These are phyloP conservation scores for Thymelicus lineola DNA, from an alignment of 2,888 invertebrate species.

Conservation along the genomic window DNA sequence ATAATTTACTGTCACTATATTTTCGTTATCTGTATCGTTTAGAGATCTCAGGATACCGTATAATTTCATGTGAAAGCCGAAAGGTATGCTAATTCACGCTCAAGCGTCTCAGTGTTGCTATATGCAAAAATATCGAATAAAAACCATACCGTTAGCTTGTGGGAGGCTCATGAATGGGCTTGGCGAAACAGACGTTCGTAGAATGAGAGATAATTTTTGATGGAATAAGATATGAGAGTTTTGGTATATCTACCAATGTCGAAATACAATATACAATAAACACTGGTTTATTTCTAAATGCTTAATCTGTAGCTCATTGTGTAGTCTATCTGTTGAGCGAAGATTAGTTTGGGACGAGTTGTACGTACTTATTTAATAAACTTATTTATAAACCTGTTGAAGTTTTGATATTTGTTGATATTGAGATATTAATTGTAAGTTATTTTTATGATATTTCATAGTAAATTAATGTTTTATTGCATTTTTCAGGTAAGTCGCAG, in stretches of 20 bases:
- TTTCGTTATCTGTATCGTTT: slow-evolving; percentile 15
- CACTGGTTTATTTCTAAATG: no score
- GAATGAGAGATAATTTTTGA: slow-evolving; percentile 40
- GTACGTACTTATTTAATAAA: no score
- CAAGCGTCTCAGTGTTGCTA: slow-evolving; percentile 42
- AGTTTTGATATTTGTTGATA: no score
- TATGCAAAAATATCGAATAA: slow-evolving; percentile 45
- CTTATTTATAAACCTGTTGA: no score
- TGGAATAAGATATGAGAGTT: slow-evolving; percentile 4
- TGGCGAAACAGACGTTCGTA: slow-evolving; percentile 52
- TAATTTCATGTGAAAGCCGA: slow-evolving; percentile 35
- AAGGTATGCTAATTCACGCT: slow-evolving; percentile 43
- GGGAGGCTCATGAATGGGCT: slow-evolving; percentile 56
- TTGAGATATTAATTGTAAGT: no score
- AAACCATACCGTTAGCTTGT: slow-evolving; percentile 55
- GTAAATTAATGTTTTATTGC: slow-evolving; percentile 4
- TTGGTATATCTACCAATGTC: neutral
- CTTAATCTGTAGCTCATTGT: no score
- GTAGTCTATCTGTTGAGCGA: no score
- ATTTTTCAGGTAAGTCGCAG: slow-evolving; percentile 32
- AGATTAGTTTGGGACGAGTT: no score
- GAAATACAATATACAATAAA: no score
- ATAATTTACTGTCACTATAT: neutral
- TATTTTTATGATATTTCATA: slow-evolving; percentile 10
- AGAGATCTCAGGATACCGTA: slow-evolving; percentile 15